Percentiles rank a stretch among this genome's conserved stretches.
phyloP scores from a whole-genome alignment of 2,888 invertebrate species.

The Anthophora plumipes region DNA sequence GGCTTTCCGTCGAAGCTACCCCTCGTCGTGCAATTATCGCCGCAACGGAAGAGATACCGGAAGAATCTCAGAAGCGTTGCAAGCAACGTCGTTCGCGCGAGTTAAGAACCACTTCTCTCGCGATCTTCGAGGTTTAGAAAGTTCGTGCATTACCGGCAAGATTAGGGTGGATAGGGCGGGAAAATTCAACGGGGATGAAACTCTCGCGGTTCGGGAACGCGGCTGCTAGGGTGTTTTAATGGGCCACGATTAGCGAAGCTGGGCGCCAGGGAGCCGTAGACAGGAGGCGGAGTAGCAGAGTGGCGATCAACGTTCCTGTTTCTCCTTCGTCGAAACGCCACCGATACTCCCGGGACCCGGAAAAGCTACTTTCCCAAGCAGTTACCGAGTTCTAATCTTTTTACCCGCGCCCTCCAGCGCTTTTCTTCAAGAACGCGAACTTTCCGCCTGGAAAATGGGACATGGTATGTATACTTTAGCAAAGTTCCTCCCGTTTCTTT shows the following conservation, averaged over 20 bases:
- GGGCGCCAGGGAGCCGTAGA: conserved; percentile 83
- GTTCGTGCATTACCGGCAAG: conserved; percentile 78
- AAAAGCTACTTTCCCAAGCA: conserved; percentile 47
- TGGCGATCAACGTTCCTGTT: conserved; percentile 77
- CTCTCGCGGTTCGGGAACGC: conserved; percentile 51
- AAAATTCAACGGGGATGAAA: conserved; percentile 78
- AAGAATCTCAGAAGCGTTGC: conserved; percentile 36
- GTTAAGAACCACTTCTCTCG: conserved; percentile 60
- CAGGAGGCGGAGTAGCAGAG: conserved; percentile 64
- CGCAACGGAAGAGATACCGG: conserved; percentile 35
- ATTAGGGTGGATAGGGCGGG: conserved; percentile 74
- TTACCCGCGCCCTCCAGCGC: conserved; percentile 23
- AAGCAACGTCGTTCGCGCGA: conserved; percentile 49
- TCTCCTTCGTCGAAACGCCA: conserved; percentile 57
- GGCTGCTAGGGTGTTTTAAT: conserved; percentile 80
- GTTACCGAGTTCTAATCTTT: conserved; percentile 59
- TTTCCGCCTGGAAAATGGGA: background rate
- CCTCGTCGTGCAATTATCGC: conserved; percentile 32
- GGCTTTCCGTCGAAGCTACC: background rate
- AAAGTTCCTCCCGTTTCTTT: too few species aligned
- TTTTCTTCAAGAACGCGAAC: background rate
- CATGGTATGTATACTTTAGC: background rate
- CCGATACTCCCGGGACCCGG: conserved; percentile 66
- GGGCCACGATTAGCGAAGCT: conserved; percentile 82
- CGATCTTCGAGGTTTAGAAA: conserved; percentile 75